Evolutionary conservation across 2,888 invertebrate genomes (phyloP), one percentile per base, ranked within the genome.

Genomic region (Rugalucina vietnamica): DNA sequence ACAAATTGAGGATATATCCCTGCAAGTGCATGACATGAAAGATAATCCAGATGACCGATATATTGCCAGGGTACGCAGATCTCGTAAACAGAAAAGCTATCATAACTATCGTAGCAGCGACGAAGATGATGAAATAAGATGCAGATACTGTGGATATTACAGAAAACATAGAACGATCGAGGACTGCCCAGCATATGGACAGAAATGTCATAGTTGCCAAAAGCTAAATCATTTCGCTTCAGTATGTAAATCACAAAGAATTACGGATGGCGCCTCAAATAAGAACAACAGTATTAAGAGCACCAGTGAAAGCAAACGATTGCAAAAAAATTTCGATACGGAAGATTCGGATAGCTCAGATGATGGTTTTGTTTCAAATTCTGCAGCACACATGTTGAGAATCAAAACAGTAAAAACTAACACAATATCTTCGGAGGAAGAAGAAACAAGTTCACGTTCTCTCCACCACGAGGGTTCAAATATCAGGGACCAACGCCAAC

Each of bases 1-100:
- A n/a, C 60, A 65, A 43, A 60, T 76, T 3, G 65, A 76, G 29
- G 65, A 76, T 50, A 76, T 39, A 5, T n/a, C n/a, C 3, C 10
- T 60, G 34, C 57, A 60, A 54, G n/a, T 54, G 54, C 54, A n/a
- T 4, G 60, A 32, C 18, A 60, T 60, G 60, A 60, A 60, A 60
- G 29, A 12, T 3, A 2, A 27, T 8, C 18, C 5, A 27, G 27
- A 60, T 21, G 60, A 60, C 24, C 27, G 60, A 27, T 4, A 29
- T 29, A 18, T 60, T 2, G 60, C 60, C 27, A 60, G 60, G 60
- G 27, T 60, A 60, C 10, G 29, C 12, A 27, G 5, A 8, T 32
- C 24, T 18, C 27, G 21, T 8, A 60, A 29, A 29, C 27, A 60
- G 27, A 60, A 32, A 60, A 8, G 14, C 10, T 27, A 29, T 18